These are phyloP conservation scores for Phragmatobia fuliginosa DNA, from an alignment of 2,888 invertebrate species.

Conservation along the genomic window DNA sequence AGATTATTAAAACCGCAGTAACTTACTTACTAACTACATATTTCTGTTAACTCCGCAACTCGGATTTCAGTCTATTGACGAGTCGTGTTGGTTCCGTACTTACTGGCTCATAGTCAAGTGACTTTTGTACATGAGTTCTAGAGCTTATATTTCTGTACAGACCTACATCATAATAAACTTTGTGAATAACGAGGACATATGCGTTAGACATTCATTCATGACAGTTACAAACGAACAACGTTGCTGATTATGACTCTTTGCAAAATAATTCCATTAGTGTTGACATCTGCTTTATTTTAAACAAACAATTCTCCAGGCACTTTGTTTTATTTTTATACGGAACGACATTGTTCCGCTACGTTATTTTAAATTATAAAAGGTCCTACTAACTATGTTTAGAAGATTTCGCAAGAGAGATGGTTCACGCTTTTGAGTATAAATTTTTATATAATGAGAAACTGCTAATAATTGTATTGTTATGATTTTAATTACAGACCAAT, in stretches of 20 bases:
- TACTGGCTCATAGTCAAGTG: too few species aligned
- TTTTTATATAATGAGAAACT: too few species aligned
- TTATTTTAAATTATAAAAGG: conserved; percentile 10
- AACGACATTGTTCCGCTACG: conserved; percentile 14
- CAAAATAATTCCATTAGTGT: conserved; percentile 20
- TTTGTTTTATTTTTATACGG: conserved; percentile 18
- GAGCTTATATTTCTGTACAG: not conserved
- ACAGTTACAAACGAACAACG: conserved; percentile 8
- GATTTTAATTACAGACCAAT: too few species aligned
- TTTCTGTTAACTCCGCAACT: not conserved
- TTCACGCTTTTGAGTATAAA: not conserved
- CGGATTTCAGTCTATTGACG: not conserved
- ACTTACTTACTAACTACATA: not conserved
- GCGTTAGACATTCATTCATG: not conserved
- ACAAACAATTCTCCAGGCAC: conserved; percentile 13
- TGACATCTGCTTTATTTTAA: conserved; percentile 21
- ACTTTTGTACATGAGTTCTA: not conserved
- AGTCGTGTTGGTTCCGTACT: not conserved
- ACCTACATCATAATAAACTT: not conserved
- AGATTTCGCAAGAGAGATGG: not conserved
- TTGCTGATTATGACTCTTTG: conserved; percentile 8
- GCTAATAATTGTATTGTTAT: too few species aligned
- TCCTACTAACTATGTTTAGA: not conserved
- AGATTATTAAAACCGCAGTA: too few species aligned
- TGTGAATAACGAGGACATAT: not conserved